Evolutionary conservation across 2,888 invertebrate species (phyloP).

Genomic region (Latheticus oryzae): DNA sequence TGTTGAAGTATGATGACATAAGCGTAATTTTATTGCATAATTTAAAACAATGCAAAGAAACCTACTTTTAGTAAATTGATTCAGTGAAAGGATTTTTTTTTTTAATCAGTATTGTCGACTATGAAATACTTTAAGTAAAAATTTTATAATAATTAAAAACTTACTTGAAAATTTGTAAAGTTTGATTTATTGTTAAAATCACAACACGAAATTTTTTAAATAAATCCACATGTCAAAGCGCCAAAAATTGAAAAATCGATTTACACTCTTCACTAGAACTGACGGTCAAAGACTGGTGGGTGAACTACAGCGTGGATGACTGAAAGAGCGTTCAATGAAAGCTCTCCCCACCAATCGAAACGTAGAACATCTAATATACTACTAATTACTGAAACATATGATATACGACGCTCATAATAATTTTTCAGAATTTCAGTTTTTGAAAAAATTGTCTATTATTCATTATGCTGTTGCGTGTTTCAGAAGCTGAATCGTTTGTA

Average conservation of each 20-base stretch:
- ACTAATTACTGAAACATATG: constrained; percentile 42
- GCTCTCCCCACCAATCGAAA: constrained; percentile 47
- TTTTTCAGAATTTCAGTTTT: too few species aligned
- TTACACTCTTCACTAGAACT: constrained; percentile 50
- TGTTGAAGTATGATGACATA: constrained; percentile 14
- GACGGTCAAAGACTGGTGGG: constrained; percentile 54
- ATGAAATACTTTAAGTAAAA: too few species aligned
- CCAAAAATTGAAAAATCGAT: constrained; percentile 33
- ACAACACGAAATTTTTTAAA: constrained; percentile 10
- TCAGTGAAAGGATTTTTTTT: constrained; percentile 32
- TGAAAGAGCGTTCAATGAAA: constrained; percentile 54
- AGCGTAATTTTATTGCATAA: constrained; percentile 17
- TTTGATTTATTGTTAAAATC: not conserved
- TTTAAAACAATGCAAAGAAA: constrained; percentile 24
- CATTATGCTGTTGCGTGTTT: constrained; percentile 11
- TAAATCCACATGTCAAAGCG: constrained; percentile 49
- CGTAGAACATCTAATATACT: constrained; percentile 44
- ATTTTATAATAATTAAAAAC: constrained; percentile 1
- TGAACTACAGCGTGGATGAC: constrained; percentile 49
- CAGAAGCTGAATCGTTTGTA: not conserved
- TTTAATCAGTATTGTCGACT: constrained; percentile 1
- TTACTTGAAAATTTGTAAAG: constrained; percentile 10
- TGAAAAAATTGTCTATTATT: too few species aligned
- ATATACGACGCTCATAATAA: too few species aligned
- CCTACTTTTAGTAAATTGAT: constrained; percentile 7